A percentile compares a stretch with the other conserved stretches of the same genome.
Evolutionary conservation across 2,113 vertebrate species (phyloP).

Genomic region (Caretta caretta): DNA sequence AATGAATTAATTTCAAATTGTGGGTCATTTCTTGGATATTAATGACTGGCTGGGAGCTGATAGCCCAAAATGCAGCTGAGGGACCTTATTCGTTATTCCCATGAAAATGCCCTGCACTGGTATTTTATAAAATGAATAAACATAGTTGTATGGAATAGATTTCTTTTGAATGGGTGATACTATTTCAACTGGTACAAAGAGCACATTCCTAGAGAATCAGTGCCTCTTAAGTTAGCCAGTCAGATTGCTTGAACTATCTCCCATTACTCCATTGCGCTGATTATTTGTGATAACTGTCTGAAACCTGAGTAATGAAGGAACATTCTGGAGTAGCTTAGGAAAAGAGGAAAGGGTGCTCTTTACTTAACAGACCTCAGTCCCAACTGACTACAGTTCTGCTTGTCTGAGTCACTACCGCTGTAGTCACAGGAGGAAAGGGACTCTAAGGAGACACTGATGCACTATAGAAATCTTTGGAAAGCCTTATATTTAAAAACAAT

Average conservation of each 20-base stretch:
- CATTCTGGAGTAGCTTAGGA: not conserved
- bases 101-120: not conserved
- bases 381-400: not conserved
- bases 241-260: not conserved
- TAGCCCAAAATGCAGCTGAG: not conserved
- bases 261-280: not conserved
- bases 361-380: not conserved
- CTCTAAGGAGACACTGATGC: not conserved
- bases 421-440: not conserved
- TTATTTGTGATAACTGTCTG: not conserved
- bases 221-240: constrained; percentile 37
- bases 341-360: not conserved
- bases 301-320: not conserved
- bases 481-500: constrained; percentile 21
- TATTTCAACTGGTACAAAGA: constrained; percentile 9
- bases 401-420: not conserved
- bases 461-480: not conserved
- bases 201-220: not conserved
- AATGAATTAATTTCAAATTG: not conserved
- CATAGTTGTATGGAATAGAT: not conserved
- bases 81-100: not conserved
- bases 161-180: not conserved
- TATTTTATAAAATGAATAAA: not conserved
- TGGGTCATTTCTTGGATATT: not conserved
- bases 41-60: not conserved